Base-by-base conservation (phyloP, 2,888 invertebrate species). In the Athripsodes cinereus region DNA sequence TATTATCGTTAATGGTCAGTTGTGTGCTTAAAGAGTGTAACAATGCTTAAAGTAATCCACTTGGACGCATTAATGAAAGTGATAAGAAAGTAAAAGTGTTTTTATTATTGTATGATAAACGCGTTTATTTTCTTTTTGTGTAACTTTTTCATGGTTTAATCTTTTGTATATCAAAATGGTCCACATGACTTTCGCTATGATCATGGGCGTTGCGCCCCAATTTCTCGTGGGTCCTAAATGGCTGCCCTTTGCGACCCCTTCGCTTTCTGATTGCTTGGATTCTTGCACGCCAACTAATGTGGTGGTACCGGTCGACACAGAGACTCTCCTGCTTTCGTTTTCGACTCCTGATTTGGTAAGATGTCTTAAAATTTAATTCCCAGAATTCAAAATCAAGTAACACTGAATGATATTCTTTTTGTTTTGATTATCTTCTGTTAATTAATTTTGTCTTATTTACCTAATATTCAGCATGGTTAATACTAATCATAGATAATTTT, bases 261-360 rank as follows among this genome's bases (percentile, higher is more conserved):
- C 79, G 2, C 68, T 79, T 57, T 78, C 79, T 1, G 79, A 80
- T 67, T 79, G 79, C 63, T 69, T 79, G 65, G 75, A 74, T 67
- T 50, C 74, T 72, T 31, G 56, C 48, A 34, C 18, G n/a, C 55
- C 31, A 22, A 49, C 53, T 3, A 46, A 59, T 40, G 20, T 52
- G 2, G 46, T 59, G 34, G 55, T 55, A 34, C 59, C 52, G 18
- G 13, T 55, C 11, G 55, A 59, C 21, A 34, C 51, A 8, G 51
- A 57, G 22, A 26, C 26, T 22, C 22, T 57, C 20, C 21, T 57
- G n/a, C 31, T 52, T 18, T 52, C 52, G 34, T 51, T 44, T 16
- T 19, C 52, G 2, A 52, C 46, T 13, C 47, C 34, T 1, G 22
- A 50, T 20, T 26, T n/a, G 57, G 57, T 57, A 57, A 57, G 51